These are phyloP conservation scores for Myiopsitta monachus DNA, from an alignment of 2,113 vertebrate species.

Conservation along the genomic window DNA sequence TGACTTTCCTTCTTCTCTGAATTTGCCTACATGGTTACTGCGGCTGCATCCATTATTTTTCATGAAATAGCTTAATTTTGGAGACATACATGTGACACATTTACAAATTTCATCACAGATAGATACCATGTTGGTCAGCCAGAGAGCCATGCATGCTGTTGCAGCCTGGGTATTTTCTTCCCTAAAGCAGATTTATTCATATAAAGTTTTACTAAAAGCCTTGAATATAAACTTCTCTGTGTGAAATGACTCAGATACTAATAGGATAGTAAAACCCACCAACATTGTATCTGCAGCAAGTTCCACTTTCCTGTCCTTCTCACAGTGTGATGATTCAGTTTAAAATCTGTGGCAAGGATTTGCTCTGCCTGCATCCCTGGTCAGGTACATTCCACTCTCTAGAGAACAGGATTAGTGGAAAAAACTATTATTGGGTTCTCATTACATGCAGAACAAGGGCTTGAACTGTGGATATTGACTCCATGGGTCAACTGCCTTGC, in stretches of 20 bases:
- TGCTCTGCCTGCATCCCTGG: background rate
- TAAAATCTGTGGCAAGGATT: background rate
- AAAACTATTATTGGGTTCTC: background rate
- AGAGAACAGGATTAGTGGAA: background rate
- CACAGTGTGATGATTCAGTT: background rate
- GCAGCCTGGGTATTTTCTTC: background rate
- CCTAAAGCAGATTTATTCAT: background rate
- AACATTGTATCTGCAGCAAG: background rate
- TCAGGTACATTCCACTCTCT: background rate
- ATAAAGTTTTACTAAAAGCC: background rate
- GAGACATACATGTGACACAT: background rate
- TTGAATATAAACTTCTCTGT: background rate
- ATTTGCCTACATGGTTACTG: background rate
- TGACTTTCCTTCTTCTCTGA: background rate
- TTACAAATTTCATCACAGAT: background rate
- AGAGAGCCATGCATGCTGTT: accelerated
- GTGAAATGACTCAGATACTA: background rate
- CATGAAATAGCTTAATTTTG: background rate
- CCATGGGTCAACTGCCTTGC: no score
- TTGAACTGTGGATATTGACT: background rate
- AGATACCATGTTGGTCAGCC: background rate
- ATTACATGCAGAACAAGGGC: background rate
- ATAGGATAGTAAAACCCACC: background rate
- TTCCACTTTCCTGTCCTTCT: background rate
- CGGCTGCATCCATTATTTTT: background rate